Base-by-base conservation (phyloP, 2,113 vertebrate species). In the Prinia subflava region DNA sequence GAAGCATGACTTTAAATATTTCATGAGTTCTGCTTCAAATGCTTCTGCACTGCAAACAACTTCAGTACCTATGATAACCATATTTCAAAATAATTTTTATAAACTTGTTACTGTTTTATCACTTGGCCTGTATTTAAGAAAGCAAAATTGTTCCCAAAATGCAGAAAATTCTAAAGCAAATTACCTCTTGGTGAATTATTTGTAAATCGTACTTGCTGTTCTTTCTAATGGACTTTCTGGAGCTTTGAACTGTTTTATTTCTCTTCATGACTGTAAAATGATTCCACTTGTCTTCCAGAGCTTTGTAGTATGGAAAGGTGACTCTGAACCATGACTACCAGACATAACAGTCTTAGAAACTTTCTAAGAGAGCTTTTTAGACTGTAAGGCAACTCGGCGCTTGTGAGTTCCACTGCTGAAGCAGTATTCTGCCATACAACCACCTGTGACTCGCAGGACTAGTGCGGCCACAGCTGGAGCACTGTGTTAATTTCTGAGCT, bases 1-100 rank as follows among this genome's bases (percentile, higher is more conserved):
- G 33, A 95, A 89, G 67, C 31, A 89, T 81, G 56, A 79, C 70
- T 71, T 90, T 55, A 68, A 80, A 82, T 94, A 83, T 60, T 92
- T 39, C 28, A 70, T 64, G 59, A 79, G 15, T 63, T 49, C 37
- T 92, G 25, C n/a, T 76, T 39, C 44, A 94, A 37, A 42, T 74
- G 37, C 10, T 73, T 92, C 41, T 83, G 20, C 17, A 50, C 31
- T 69, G 31, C 33, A 67, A 86, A 88, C 37, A 80, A 57, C 6
- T 20, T 70, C 15, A 64, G 3, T 87, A 37, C 57, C 60, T 85
- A 39, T 79, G 74, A 59, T 47, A 80, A 57, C 13, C 37, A 27
- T 64, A 57, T 65, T 87, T 86, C n/a, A 71, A 62, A 50, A 33
- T 78, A 39, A 50, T 73, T 93, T 91, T 77, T 87, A 75, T 81